These are phyloP conservation scores for Nemurella pictetii DNA, from an alignment of 2,888 invertebrate species.

Conservation along the genomic window DNA sequence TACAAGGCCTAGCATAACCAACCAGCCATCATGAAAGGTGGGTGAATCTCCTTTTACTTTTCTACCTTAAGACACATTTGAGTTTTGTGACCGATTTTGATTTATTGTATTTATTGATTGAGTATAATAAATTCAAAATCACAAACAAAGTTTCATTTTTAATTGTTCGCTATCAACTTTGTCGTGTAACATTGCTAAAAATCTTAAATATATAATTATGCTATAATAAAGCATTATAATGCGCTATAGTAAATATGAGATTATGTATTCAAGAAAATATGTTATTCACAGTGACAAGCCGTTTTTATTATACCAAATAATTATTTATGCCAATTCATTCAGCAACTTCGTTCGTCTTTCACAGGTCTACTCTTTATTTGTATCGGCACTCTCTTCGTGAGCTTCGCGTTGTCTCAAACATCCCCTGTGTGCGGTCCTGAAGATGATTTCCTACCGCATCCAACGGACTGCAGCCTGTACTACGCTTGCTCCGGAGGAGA, in stretches of 20 bases:
- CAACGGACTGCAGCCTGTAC: slow-evolving; percentile 16
- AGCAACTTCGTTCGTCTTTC: no score
- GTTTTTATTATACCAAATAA: no score
- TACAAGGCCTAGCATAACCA: background rate
- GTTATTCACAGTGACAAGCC: no score
- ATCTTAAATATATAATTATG: no score
- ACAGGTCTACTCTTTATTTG: background rate
- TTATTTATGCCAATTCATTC: no score
- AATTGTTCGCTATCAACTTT: no score
- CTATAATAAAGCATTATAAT: no score
- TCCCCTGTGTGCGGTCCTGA: background rate
- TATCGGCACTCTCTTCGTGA: background rate
- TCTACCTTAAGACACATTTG: background rate
- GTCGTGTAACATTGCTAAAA: no score
- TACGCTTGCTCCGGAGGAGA: background rate
- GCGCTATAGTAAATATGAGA: no score
- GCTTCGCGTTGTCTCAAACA: background rate
- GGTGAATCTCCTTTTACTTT: background rate
- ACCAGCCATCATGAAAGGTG: background rate
- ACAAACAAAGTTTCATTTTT: no score
- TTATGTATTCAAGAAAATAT: no score
- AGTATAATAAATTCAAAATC: background rate
- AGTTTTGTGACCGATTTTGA: background rate
- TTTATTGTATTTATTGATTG: background rate
- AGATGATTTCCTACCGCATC: background rate